These are phyloP conservation scores for Euglossa dilemma DNA, from an alignment of 1,140 invertebrate genomes.

Conservation along the genomic window DNA sequence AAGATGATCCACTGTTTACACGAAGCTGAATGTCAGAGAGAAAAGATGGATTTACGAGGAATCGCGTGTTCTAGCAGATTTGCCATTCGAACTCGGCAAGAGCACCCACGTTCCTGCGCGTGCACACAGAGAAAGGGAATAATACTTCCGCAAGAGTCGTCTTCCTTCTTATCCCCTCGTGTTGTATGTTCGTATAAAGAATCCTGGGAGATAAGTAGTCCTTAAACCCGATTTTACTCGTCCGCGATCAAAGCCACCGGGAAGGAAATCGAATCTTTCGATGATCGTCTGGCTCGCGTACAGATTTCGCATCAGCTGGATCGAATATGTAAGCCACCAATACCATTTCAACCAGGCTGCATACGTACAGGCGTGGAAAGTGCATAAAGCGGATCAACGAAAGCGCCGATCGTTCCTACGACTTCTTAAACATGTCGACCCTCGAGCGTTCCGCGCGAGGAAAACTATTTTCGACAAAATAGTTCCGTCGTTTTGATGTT, in stretches of 20 bases:
- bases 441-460: neutral
- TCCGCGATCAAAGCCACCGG: slow-evolving; percentile 45
- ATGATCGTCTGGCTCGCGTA: slow-evolving; percentile 50
- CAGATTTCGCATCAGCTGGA: slow-evolving; percentile 53
- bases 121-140: neutral
- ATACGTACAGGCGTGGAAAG: slow-evolving; percentile 16
- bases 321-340: slow-evolving; percentile 58
- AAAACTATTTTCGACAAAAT: neutral
- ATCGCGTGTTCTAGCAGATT: slow-evolving; percentile 14
- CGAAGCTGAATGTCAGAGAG: neutral
- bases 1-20: neutral
- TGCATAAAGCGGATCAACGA: slow-evolving; percentile 52
- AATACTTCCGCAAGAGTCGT: slow-evolving; percentile 9
- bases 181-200: neutral
- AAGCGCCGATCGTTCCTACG: neutral
- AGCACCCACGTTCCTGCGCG: neutral
- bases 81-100: neutral
- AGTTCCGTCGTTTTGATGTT: neutral
- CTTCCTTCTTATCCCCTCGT: slow-evolving; percentile 18
- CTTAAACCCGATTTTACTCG: slow-evolving; percentile 42
- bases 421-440: slow-evolving; percentile 14
- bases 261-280: slow-evolving; percentile 53
- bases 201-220: slow-evolving; percentile 40
- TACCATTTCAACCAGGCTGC: neutral
- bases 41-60: slow-evolving; percentile 11